Evolutionary conservation across 2,113 vertebrate genomes (phyloP), one percentile per base, ranked within the genome.

Genomic region (Leucopsar rothschildi): DNA sequence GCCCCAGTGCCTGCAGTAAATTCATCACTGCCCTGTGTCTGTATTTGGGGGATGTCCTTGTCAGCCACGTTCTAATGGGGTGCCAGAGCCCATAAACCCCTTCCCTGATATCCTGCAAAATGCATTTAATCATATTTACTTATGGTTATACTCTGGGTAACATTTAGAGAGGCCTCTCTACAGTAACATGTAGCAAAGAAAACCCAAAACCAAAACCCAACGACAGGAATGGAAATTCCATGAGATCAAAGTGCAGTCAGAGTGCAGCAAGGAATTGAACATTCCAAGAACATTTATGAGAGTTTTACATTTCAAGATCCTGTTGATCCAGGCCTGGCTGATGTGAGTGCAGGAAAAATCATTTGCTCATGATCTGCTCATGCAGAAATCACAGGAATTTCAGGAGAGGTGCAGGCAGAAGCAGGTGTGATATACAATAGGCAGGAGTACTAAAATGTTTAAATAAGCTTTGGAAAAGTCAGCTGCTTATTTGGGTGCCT

Each of bases 361-460:
- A 0, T 29, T 45, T 42, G 3, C 14, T 65, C 8, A 0, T 63
- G 35, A 72, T 6, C 8, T 70, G 16, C 19, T 88, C 5, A 1
- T 44, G 47, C 33, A 64, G 55, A 65, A 82, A 82, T 40, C 15
- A 17, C 35, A 64, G 37, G 35, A 50, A 21, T 86, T 91, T 59
- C 35, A 39, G 52, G 63, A 72, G 66, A 69, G 9, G 9, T 79
- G 12, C 47, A 29, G 28, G 15, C 35, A 78, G 57, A 44, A 53
- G 18, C 13, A 59, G 37, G 23, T 84, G 29, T 50, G 52, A 15
- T 75, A 0, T 2, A 65, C 45, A 35, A 21, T 15, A 50, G 63
- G 22, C 14, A 29, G 40, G 21, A 68, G 12, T 39, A 24, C 4
- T 31, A 5, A 50, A 47, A 63, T 33, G 4, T 73, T 85, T 55